Base-by-base conservation (phyloP, 2,888 invertebrate species). In the Choreutis nemorana region DNA sequence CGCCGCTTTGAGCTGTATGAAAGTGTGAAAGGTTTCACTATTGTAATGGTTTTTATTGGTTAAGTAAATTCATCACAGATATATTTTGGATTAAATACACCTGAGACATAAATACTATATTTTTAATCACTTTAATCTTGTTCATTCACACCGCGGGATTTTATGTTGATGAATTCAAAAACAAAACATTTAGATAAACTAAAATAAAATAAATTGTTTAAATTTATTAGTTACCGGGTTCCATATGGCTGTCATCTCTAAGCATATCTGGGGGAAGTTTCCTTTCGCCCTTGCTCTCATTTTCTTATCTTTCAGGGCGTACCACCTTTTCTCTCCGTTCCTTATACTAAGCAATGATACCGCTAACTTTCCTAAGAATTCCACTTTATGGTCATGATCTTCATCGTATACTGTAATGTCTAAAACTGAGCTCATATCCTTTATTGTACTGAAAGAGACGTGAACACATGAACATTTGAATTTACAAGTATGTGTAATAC, bases 321-420 rank as follows among this genome's bases (percentile, higher is more conserved):
- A 98, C 98, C 98, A 98, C 39, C 92, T 81, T 57, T 94, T 94
- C 55, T 95, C 95, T 0, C 94, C 92, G 54, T 92, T 95, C 40
- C 87, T 83, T 43, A 98, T 89, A 48, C 86, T 83, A 31, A 97
- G 68, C 28, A 98, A 64, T 0, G 97, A 97, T 44, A 98, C 87
- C 2, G 89, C 87, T 6, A 97, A 79, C 65, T 93, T 94, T 1
- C 99, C 99, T 8, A 99, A 78, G 61, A 99, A 99, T 64, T 99
- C 98, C 7, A 95, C 96, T 65, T 97, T 97, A 63, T 97, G 97
- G 60, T 97, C 96, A 35, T 96, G 86, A 63, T 99, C 98, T 71
- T 99, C 98, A 55, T 99, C 98, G 63, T 89, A 98, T 0, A 99
- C 95, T 0, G 97, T 97, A 29, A 99, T 81, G 55, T 99, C 98